These are phyloP conservation scores for Oegoconia quadripuncta DNA, from an alignment of 2,888 invertebrate genomes.

Conservation along the genomic window DNA sequence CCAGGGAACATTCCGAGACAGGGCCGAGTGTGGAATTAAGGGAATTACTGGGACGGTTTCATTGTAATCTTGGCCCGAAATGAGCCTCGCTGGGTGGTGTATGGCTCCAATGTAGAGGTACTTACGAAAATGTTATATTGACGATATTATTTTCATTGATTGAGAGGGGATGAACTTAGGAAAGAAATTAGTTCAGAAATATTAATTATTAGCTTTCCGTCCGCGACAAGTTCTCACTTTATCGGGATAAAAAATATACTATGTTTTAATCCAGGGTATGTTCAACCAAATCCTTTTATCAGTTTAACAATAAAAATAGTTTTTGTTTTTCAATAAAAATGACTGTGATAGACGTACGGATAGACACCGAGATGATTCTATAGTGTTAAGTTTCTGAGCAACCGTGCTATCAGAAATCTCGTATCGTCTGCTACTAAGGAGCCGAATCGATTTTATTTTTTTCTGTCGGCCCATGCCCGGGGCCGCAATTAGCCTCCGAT, in stretches of 20 bases:
- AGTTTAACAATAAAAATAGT: no score
- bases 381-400: no score
- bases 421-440: constrained; percentile 34
- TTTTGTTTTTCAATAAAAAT: no score
- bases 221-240: no score
- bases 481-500: constrained; percentile 60
- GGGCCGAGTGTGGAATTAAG: constrained; percentile 41
- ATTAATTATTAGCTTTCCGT: no score
- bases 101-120: constrained; percentile 26
- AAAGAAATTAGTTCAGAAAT: no score
- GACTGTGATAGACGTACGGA: no score
- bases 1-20: constrained; percentile 6
- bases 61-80: constrained; percentile 39
- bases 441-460: constrained; percentile 27
- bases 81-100: constrained; percentile 27
- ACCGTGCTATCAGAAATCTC: no score
- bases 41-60: constrained; percentile 44
- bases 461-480: constrained; percentile 30
- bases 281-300: no score
- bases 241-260: no score
- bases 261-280: no score
- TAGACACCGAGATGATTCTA: no score
- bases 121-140: neutral
- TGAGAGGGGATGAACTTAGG: neutral
- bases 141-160: neutral